Conservation (phyloP, 2,888 invertebrate genomes). For the Eudemis profundana region DNA sequence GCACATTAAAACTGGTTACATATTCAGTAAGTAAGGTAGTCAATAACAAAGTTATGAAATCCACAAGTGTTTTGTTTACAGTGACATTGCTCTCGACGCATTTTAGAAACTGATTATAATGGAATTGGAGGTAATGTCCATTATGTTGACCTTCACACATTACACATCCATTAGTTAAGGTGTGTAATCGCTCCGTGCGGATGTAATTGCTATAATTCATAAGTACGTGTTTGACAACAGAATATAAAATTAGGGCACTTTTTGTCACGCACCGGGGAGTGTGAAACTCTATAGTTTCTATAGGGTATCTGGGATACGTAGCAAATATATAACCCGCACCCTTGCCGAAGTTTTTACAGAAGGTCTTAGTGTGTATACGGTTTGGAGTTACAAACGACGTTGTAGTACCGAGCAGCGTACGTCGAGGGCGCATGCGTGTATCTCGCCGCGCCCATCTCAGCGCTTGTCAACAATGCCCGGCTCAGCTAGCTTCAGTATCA, state of each 20-base stretch:
- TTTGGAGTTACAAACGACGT: constrained; percentile 3
- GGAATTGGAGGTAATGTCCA: neutral
- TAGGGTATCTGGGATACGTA: constrained; percentile 18
- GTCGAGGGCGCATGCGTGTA: constrained; percentile 53
- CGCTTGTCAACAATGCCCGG: constrained; percentile 61
- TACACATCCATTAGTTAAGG: constrained; percentile 17
- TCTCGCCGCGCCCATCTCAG: constrained; percentile 54
- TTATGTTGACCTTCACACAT: constrained; percentile 6
- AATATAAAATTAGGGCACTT: constrained; percentile 35
- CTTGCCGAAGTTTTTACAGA: neutral
- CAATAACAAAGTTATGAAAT: no score
- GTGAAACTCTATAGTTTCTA: constrained; percentile 6
- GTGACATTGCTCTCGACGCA: neutral
- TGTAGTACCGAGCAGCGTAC: neutral
- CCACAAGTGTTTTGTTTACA: no score
- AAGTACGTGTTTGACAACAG: constrained; percentile 30
- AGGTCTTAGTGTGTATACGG: constrained; percentile 7
- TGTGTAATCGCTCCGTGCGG: neutral
- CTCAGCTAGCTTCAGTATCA: constrained; percentile 63
- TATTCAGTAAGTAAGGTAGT: no score
- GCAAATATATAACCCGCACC: constrained; percentile 22
- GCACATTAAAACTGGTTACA: no score
- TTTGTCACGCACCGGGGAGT: constrained; percentile 33
- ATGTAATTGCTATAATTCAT: constrained; percentile 13
- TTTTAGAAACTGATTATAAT: neutral